Evolutionary conservation across 2,888 invertebrate genomes (phyloP).

Genomic region (Pristionchus arcanus): DNA sequence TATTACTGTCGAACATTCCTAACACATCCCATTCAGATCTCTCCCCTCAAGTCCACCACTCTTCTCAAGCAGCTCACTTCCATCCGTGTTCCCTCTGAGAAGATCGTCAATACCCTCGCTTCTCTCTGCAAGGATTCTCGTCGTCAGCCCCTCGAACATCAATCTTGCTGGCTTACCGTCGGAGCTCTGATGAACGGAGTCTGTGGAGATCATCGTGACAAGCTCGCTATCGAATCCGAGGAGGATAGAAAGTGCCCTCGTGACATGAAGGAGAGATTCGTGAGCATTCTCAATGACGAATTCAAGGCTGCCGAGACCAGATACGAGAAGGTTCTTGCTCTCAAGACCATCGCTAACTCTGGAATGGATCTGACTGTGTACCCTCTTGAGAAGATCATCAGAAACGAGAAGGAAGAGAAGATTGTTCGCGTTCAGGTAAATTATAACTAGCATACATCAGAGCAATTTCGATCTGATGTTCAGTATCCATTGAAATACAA

Average conservation of each 20-base stretch:
- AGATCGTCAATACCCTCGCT: constrained; percentile 56
- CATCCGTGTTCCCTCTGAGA: constrained; percentile 58
- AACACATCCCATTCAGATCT: constrained; percentile 51
- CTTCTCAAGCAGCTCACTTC: constrained; percentile 58
- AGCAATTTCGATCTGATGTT: too few species aligned
- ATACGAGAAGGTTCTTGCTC: constrained; percentile 73
- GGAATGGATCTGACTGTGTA: constrained; percentile 71
- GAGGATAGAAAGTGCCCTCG: constrained; percentile 55
- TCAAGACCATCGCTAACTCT: constrained; percentile 77
- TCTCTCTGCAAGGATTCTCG: constrained; percentile 60
- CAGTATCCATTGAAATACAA: too few species aligned
- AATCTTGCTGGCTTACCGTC: constrained; percentile 71
- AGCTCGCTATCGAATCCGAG: constrained; percentile 31
- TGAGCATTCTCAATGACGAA: constrained; percentile 60
- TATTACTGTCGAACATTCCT: too few species aligned
- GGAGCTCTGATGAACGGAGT: constrained; percentile 70
- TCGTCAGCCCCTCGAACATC: constrained; percentile 63
- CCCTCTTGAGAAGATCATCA: constrained; percentile 76
- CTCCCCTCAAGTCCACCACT: constrained; percentile 42
- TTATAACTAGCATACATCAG: too few species aligned
- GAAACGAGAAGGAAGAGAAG: constrained; percentile 64
- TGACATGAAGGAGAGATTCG: constrained; percentile 66
- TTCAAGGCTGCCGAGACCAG: constrained; percentile 63
- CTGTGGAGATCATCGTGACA: constrained; percentile 67
- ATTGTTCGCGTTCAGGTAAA: constrained; percentile 62